Evolutionary conservation across 1,140 invertebrate genomes (phyloP), one percentile per base, ranked within the genome.

Genomic region (Trichoplusia ni): DNA sequence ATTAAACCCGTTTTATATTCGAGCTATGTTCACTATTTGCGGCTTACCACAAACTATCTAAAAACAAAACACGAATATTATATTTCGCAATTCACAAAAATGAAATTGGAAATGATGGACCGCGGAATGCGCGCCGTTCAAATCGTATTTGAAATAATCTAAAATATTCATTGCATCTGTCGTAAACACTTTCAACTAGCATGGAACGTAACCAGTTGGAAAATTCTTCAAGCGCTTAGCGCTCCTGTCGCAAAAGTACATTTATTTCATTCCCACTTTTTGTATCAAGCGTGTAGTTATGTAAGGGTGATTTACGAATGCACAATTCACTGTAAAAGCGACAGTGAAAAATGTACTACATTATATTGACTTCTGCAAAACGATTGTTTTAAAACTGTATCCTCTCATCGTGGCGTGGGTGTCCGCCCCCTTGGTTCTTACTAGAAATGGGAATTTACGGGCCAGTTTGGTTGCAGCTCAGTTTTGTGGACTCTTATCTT

Each of bases 271-370:
- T 68, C 44, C 58, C 27, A 58, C 69, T 71, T 71, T 71, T 69
- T 71, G 58, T 66, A 71, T 59, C 66, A 47, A 49, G 59, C 64
- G 33, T 66, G 61, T 67, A 64, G 42, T 62, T 69, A 67, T 46
- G 64, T 66, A 54, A 62, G 47, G 62, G 69, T 75, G 70, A 75
- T 75, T 75, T 75, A 72, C 65, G 64, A 64, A 69, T 61, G 66
- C 64, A 71, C 66, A 75, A 67, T 74, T 66, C 69, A 67, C 61
- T 65, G 59, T 71, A 68, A 74, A 67, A 69, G 53, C 59, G 73
- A 75, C 69, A 72, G 73, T 67, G 73, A 75, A 70, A 69, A 70
- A 75, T 75, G 62, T 49, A 63, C 51, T 38, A 56, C 35, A 56
- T 27, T 56, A 40, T 56, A 56, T 56, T 56, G 51, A 56, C 51